Evolutionary conservation across 35 echinoderm and acorn worm genomes (phyloP).

Genomic region (Apostichopus californicus): DNA sequence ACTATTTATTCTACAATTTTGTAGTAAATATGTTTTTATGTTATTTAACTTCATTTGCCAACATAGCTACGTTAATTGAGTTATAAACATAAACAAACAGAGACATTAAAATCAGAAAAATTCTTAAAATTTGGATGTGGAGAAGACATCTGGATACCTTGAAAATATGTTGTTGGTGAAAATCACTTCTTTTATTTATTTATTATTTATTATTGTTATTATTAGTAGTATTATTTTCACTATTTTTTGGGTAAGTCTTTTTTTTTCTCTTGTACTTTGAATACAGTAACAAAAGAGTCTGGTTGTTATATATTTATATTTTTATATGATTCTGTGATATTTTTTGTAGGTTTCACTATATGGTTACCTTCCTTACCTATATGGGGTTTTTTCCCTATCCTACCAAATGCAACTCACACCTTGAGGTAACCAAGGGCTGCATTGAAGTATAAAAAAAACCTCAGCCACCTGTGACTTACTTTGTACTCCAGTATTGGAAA

Average conservation of each 20-base stretch:
- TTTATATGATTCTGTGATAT: conserved; percentile 28
- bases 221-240: neutral
- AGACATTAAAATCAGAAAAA: too few relatives aligned
- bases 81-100: too few relatives aligned
- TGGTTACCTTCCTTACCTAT: neutral
- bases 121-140: neutral
- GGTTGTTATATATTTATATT: conserved; percentile 7
- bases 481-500: too few relatives aligned
- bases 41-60: too few relatives aligned
- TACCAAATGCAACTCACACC: conserved; percentile 43
- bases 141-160: neutral
- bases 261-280: conserved; percentile 15
- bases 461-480: too few relatives aligned
- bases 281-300: conserved; percentile 37
- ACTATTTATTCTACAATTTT: too few relatives aligned
- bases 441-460: neutral
- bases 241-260: neutral
- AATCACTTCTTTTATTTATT: neutral
- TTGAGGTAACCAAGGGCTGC: conserved; percentile 26
- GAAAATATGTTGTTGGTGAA: neutral
- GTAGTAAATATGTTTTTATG: too few relatives aligned
- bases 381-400: neutral
- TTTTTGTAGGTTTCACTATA: conserved; percentile 27
- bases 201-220: neutral
- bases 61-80: too few relatives aligned